Evolutionary conservation across 2,888 invertebrate genomes (phyloP).

Genomic region (Dryobota labecula): DNA sequence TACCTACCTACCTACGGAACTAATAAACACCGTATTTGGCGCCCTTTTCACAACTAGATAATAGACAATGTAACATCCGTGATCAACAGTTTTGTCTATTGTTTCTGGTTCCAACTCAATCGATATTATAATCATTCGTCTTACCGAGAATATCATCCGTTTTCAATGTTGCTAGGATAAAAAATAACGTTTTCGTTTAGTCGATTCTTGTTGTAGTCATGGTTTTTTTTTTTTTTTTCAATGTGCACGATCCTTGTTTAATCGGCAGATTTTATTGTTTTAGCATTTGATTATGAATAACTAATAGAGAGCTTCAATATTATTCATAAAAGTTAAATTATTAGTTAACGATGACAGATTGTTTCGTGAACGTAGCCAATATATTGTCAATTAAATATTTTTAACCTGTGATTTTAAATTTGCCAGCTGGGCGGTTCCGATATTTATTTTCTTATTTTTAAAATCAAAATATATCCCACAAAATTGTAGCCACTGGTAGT

Average conservation of each 20-base stretch:
- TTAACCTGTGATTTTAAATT: constrained; percentile 68
- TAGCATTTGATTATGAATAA: background rate
- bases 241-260: rapidly evolving
- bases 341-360: background rate
- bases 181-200: background rate
- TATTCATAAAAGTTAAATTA: background rate
- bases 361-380: constrained; percentile 26
- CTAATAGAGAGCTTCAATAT: background rate
- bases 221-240: background rate
- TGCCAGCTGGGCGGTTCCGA: constrained; percentile 88
- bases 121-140: background rate
- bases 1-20: background rate
- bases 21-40: constrained; percentile 12
- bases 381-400: constrained; percentile 32
- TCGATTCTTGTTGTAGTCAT: background rate
- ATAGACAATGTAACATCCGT: constrained; percentile 1
- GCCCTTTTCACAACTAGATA: background rate
- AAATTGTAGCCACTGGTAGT: constrained; percentile 25
- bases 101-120: constrained; percentile 7
- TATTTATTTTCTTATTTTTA: constrained; percentile 75
- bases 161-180: background rate
- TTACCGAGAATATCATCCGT: background rate
- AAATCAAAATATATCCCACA: constrained; percentile 61
- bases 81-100: background rate
- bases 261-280: background rate